Conservation (phyloP, 2,113 vertebrate genomes). For the Solenodon paradoxus region DNA sequence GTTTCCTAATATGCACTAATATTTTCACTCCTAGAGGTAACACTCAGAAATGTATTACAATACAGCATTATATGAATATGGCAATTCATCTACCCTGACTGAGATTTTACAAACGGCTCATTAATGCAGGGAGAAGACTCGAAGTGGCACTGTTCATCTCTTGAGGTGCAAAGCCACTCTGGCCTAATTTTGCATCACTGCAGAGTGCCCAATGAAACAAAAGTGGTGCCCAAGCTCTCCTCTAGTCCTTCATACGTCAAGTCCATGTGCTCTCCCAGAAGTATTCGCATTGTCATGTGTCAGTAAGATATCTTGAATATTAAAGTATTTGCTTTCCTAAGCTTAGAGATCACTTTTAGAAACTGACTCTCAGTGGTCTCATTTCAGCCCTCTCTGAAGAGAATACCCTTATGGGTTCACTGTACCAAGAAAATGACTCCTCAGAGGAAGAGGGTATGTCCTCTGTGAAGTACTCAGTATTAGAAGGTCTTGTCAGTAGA, state of each 20-base stretch:
- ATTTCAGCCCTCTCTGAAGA: neutral
- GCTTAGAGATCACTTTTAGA: neutral
- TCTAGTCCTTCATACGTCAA: neutral
- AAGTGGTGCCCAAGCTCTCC: neutral
- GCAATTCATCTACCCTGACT: neutral
- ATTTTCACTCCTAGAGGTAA: neutral
- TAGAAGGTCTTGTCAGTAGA: neutral
- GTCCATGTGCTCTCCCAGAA: neutral
- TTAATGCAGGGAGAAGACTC: neutral
- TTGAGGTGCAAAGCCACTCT: neutral
- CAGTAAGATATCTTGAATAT: neutral
- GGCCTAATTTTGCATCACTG: neutral
- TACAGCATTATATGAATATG: neutral
- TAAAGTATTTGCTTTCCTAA: conserved; percentile 1
- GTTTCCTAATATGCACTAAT: neutral
- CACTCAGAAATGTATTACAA: neutral
- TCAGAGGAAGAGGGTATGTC: neutral
- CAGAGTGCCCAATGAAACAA: neutral
- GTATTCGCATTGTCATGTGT: neutral
- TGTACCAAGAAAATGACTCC: neutral
- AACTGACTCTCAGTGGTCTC: neutral
- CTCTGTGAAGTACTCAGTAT: neutral
- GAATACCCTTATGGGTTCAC: neutral
- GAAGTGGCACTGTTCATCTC: neutral
- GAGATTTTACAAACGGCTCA: neutral